These are phyloP conservation scores for Gallinago media DNA, from an alignment of 2,113 vertebrate genomes.

Conservation along the genomic window DNA sequence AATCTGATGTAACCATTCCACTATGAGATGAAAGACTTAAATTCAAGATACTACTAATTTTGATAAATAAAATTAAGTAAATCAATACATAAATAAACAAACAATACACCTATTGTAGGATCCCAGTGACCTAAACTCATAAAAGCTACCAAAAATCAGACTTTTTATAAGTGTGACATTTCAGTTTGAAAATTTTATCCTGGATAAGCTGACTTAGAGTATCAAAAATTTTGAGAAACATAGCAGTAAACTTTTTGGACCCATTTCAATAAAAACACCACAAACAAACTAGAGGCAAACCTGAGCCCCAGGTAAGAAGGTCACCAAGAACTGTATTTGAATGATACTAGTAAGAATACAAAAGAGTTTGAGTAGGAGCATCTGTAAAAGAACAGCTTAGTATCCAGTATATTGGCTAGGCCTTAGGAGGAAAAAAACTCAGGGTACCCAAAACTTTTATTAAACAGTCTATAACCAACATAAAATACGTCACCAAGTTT, in stretches of 20 bases:
- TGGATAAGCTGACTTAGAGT: neutral
- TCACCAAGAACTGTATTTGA: neutral
- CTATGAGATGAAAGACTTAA: conserved; percentile 23
- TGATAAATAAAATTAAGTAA: neutral
- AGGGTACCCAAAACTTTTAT: neutral
- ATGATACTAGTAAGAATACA: neutral
- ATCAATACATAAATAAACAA: neutral
- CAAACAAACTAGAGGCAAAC: neutral
- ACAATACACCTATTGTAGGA: neutral
- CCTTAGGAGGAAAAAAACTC: neutral
- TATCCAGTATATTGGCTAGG: neutral
- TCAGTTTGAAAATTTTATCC: neutral
- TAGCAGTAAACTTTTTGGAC: neutral
- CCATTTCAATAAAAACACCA: neutral
- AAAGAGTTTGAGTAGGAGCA: neutral
- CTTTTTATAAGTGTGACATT: neutral
- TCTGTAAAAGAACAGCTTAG: neutral
- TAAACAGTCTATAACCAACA: neutral
- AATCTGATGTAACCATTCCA: conserved; percentile 21
- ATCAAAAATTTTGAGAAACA: neutral
- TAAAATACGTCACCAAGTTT: neutral
- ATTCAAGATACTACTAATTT: neutral
- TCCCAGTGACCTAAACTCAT: neutral
- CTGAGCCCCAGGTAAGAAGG: neutral
- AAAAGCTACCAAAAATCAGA: neutral